These are phyloP conservation scores for Macquaria ambigua DNA, from an alignment of 2,113 vertebrate species.

Conservation along the genomic window DNA sequence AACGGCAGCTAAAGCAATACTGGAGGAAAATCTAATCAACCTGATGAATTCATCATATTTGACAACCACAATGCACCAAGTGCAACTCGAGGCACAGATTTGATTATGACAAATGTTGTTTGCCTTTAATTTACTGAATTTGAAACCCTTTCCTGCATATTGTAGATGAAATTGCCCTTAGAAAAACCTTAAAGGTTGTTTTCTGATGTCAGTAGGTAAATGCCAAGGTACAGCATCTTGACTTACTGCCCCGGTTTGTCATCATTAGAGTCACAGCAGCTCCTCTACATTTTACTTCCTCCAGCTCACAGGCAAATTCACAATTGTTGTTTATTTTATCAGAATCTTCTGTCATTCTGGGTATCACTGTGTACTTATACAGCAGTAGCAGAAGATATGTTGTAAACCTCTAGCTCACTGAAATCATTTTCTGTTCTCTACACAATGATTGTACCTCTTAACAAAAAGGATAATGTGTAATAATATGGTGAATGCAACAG, in stretches of 20 bases:
- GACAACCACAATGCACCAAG: slow-evolving; percentile 32
- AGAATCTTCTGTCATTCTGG: not conserved
- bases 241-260: not conserved
- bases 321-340: not conserved
- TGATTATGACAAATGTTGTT: slow-evolving; percentile 40
- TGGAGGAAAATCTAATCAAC: slow-evolving; percentile 45
- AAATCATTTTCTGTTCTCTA: not conserved
- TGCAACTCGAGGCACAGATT: slow-evolving; percentile 41
- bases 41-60: slow-evolving; percentile 53
- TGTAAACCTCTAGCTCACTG: not conserved
- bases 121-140: slow-evolving; percentile 9
- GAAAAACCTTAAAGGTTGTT: not conserved
- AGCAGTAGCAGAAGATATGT: not conserved
- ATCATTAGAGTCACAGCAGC: slow-evolving; percentile 3
- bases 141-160: slow-evolving; percentile 22
- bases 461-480: not conserved
- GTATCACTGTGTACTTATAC: not conserved
- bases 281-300: not conserved
- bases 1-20: slow-evolving; percentile 31
- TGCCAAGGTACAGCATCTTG: not conserved
- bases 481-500: not conserved
- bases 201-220: not conserved
- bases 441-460: not conserved
- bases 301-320: slow-evolving; percentile 1
- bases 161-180: slow-evolving; percentile 9